phyloP scores from a whole-genome alignment of 1,140 invertebrate genomes.

The Drosophila persimilis region DNA sequence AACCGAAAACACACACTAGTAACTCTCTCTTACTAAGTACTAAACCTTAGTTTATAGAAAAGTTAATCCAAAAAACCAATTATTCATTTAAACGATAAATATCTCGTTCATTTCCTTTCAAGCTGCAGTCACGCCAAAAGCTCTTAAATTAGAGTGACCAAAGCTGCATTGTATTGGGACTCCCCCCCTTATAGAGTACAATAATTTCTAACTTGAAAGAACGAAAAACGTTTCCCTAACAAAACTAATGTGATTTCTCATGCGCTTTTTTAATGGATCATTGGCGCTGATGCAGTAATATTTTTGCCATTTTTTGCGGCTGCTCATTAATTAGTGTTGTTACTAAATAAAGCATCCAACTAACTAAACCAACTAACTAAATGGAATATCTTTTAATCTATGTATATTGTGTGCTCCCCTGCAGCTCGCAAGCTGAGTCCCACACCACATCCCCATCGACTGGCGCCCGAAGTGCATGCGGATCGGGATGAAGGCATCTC shows the following conservation, averaged over 20 bases:
- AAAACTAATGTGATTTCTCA: constrained; percentile 56
- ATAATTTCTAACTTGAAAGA: not conserved
- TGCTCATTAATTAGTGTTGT: constrained; percentile 64
- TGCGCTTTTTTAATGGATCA: constrained; percentile 53
- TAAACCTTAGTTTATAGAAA: constrained; percentile 35
- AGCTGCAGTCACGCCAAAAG: constrained; percentile 5
- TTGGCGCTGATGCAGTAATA: constrained; percentile 26
- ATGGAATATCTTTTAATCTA: not conserved
- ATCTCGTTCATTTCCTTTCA: constrained; percentile 4
- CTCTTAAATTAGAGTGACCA: constrained; percentile 10
- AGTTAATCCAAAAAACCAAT: constrained; percentile 2
- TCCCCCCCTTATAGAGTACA: constrained; percentile 1
- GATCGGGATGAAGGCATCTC: constrained; percentile 90
- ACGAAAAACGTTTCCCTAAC: constrained; percentile 12
- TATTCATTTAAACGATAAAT: constrained; percentile 18
- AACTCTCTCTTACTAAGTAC: constrained; percentile 22
- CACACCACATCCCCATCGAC: constrained; percentile 85
- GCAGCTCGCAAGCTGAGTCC: constrained; percentile 87
- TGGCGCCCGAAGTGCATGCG: constrained; percentile 86
- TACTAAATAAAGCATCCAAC: constrained; percentile 26
- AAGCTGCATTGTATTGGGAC: not conserved
- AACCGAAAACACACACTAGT: constrained; percentile 41
- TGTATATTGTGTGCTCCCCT: not conserved
- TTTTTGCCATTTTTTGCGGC: constrained; percentile 79
- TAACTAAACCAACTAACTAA: not conserved